These are phyloP conservation scores for Actinemys pallida DNA, from an alignment of 2,113 vertebrate genomes.

Conservation along the genomic window DNA sequence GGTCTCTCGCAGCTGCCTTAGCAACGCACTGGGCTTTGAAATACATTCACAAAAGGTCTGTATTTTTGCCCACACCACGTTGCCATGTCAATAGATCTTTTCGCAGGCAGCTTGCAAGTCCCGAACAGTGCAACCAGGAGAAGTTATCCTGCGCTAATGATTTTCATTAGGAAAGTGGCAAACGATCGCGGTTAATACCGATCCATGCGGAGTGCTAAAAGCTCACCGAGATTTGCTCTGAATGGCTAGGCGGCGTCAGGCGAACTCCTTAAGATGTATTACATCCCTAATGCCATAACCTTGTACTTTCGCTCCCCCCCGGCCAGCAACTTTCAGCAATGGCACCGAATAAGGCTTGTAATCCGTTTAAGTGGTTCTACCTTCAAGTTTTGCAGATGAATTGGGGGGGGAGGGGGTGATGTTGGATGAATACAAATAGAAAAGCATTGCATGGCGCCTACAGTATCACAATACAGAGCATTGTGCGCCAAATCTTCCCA, in stretches of 20 bases:
- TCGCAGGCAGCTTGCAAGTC: neutral
- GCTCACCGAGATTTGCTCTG: neutral
- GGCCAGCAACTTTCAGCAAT: neutral
- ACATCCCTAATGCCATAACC: neutral
- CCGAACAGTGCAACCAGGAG: no score
- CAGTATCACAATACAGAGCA: neutral
- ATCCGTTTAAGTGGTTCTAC: neutral
- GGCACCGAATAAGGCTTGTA: neutral
- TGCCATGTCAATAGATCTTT: no score
- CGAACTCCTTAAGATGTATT: neutral
- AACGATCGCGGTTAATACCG: neutral
- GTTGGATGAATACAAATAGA: neutral
- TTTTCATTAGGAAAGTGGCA: neutral
- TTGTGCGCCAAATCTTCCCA: neutral
- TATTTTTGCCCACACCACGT: no score
- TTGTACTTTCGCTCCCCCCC: neutral
- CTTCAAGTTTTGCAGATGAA: neutral
- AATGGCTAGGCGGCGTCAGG: neutral
- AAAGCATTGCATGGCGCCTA: neutral
- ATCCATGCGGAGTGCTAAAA: neutral
- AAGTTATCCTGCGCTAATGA: neutral
- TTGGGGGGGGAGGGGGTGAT: accelerated
- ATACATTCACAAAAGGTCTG: no score
- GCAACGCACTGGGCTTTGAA: neutral
- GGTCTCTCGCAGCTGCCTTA: neutral